Evolutionary conservation across 2,797 vertebrate species (phyloP).

Genomic region (Melanitta fusca): DNA sequence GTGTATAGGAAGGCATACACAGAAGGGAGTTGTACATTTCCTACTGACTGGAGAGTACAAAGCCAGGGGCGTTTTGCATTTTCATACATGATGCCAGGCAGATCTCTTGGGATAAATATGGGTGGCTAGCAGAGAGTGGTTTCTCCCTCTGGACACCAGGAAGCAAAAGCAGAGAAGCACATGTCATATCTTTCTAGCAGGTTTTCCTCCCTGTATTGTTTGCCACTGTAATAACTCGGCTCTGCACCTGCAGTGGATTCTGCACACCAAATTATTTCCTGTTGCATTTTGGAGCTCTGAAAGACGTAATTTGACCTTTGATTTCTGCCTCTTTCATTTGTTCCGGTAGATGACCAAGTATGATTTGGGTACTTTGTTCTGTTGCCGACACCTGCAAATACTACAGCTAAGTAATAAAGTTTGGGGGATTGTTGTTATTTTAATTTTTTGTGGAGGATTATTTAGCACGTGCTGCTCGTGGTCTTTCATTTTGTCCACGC

Average conservation of each 20-base stretch:
- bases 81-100: not conserved
- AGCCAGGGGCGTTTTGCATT: not conserved
- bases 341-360: not conserved
- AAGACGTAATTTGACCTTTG: not conserved
- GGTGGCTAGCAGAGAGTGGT: not conserved
- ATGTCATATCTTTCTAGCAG: not conserved
- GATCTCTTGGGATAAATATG: rapidly evolving
- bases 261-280: not conserved
- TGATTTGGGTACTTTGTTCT: not conserved
- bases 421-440: not conserved
- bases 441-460: not conserved
- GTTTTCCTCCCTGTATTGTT: not conserved
- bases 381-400: not conserved
- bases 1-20: not conserved
- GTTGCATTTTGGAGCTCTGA: not conserved
- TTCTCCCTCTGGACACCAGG: not conserved
- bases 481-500: not conserved
- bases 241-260: not conserved
- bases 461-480: not conserved
- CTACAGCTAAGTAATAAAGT: not conserved
- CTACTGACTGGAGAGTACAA: not conserved
- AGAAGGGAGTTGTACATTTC: not conserved
- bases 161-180: not conserved
- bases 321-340: not conserved
- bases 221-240: not conserved